Conservation (phyloP, 2,113 vertebrate species). For the Lagopus muta region DNA sequence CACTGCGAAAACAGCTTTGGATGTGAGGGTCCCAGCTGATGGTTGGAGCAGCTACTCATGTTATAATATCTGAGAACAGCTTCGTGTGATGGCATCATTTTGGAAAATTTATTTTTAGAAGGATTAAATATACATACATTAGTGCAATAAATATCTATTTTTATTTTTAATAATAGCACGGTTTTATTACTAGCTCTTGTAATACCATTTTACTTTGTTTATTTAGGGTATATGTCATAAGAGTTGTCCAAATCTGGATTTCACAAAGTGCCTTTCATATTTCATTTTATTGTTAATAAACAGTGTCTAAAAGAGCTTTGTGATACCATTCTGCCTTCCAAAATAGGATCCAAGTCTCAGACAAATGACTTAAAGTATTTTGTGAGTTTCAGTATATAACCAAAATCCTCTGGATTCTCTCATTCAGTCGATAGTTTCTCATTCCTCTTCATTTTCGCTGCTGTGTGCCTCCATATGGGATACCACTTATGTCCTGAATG, state of each 20-base stretch:
- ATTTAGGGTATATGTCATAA: neutral
- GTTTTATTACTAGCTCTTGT: slow-evolving; percentile 4
- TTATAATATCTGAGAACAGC: slow-evolving; percentile 1
- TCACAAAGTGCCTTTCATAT: slow-evolving; percentile 46
- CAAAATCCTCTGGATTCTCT: neutral
- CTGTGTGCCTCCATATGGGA: fast-evolving
- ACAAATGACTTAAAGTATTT: slow-evolving; percentile 42
- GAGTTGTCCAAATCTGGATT: slow-evolving; percentile 13
- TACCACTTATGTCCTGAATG: neutral
- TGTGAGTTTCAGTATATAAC: neutral
- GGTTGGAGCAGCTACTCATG: neutral
- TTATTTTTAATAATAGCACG: neutral
- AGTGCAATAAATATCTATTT: neutral
- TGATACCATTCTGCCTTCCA: slow-evolving; percentile 11
- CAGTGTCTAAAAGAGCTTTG: slow-evolving; percentile 31
- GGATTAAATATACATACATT: neutral
- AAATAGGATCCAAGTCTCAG: neutral
- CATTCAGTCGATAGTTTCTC: neutral
- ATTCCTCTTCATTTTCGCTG: neutral
- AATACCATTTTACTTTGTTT: slow-evolving; percentile 5
- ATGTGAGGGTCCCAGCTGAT: neutral
- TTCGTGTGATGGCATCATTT: neutral
- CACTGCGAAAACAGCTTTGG: neutral
- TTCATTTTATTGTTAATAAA: slow-evolving; percentile 60
- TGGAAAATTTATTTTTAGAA: slow-evolving; percentile 15